Percentiles rank a stretch among this genome's conserved stretches.
phyloP scores from a whole-genome alignment of 2,888 invertebrate species.

The Caenorhabditis angaria region DNA sequence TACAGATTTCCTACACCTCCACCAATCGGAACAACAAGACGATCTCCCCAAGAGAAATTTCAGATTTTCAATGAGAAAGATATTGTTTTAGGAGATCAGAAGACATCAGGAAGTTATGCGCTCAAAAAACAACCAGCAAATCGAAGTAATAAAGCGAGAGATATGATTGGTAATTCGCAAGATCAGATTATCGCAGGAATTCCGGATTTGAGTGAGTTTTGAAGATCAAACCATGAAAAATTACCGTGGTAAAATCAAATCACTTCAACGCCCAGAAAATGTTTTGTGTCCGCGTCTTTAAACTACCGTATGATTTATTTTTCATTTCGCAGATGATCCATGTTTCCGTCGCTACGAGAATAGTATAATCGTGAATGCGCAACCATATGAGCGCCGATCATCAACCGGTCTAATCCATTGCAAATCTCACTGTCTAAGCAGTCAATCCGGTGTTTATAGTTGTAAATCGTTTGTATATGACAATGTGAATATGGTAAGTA shows the following conservation, averaged over 20 bases:
- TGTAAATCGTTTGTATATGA: constrained; percentile 72
- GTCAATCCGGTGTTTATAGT: constrained; percentile 67
- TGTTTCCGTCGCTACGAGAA: constrained; percentile 71
- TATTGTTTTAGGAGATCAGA: too few relatives aligned
- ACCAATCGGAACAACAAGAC: constrained; percentile 29
- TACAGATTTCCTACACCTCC: constrained; percentile 40
- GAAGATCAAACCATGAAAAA: too few relatives aligned
- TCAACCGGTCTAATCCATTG: constrained; percentile 62
- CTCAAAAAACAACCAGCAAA: neutral
- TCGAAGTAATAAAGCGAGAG: constrained; percentile 5
- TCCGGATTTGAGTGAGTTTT: constrained; percentile 64
- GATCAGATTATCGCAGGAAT: constrained; percentile 61
- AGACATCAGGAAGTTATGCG: neutral
- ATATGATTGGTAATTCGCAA: neutral
- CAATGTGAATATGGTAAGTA: constrained; percentile 66
- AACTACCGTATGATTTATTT: neutral
- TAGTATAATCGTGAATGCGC: constrained; percentile 70
- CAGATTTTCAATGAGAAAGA: constrained; percentile 41
- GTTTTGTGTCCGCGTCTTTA: too few relatives aligned
- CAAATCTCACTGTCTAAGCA: constrained; percentile 67
- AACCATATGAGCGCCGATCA: constrained; percentile 71
- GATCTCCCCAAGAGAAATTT: constrained; percentile 28
- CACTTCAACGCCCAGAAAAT: too few relatives aligned
- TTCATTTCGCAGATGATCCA: constrained; percentile 62
- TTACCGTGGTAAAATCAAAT: too few relatives aligned